Conservation (phyloP, 37 sponge, comb jelly and placozoan species). For the Geodia barretti region DNA sequence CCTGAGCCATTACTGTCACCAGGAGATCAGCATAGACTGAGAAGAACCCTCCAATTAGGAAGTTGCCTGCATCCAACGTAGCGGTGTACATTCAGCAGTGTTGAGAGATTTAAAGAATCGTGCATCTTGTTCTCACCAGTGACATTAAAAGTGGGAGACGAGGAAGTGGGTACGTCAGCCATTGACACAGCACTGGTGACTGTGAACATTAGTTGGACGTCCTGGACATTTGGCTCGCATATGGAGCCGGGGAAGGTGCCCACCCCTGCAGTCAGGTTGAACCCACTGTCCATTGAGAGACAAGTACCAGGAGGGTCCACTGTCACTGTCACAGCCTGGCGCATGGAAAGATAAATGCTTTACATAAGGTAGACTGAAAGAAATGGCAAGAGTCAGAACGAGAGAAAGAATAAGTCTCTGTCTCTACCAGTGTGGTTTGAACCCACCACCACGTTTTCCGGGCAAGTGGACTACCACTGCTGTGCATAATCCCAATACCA, state of each 20-base stretch:
- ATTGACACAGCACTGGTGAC: background rate
- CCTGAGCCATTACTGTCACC: conserved; percentile 13
- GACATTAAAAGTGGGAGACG: conserved; percentile 29
- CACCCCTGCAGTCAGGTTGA: conserved; percentile 13
- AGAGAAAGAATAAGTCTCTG: background rate
- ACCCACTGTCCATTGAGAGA: conserved; percentile 47
- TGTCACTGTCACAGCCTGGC: conserved; percentile 8
- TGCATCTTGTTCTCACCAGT: conserved; percentile 21
- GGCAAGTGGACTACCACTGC: too few relatives aligned
- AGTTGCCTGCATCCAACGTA: conserved; percentile 12
- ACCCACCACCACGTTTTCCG: too few relatives aligned
- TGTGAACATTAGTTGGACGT: conserved; percentile 31
- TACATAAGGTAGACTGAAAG: background rate
- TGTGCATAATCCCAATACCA: too few relatives aligned
- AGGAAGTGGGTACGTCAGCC: background rate
- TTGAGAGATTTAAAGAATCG: background rate
- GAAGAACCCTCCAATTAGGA: conserved; percentile 12
- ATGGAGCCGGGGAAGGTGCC: conserved; percentile 50
- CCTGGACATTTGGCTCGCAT: conserved; percentile 8
- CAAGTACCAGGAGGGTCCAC: conserved; percentile 35
- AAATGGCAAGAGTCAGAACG: background rate
- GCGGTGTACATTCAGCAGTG: background rate
- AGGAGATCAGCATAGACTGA: background rate
- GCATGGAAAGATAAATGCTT: too few relatives aligned
- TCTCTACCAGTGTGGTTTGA: too few relatives aligned